Evolutionary conservation across 2,113 vertebrate genomes (phyloP), one percentile per base, ranked within the genome.

Genomic region (Amia ocellicauda): DNA sequence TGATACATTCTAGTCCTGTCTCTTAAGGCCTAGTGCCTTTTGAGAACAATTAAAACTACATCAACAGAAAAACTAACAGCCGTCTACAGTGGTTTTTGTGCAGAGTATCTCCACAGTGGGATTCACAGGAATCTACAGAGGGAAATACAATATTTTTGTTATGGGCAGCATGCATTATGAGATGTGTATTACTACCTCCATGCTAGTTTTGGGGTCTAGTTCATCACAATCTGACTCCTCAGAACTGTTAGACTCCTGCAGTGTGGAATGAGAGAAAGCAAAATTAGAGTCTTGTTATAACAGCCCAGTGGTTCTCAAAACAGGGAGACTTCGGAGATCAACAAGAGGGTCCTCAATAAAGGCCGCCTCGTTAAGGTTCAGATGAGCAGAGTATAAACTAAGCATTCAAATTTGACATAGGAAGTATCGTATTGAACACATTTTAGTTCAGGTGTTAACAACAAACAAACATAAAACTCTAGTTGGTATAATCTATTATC

Each of bases 171-270:
- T 77, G 71, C 64, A 74, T 26, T 36, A 28, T n/a, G 58, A 60
- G 26, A 28, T 23, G 28, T 61, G 47, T 54, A 43, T 59, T 58
- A 71, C 87, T 97, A 99, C 97, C 97, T 99, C 94, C 97, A 99
- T 98, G 79, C 96, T 95, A 74, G 94, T 93, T 87, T 96, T 94
- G 82, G 93, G 94, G 78, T 94, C 96, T 79, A 98, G 86, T 81
- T 99, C 97, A 74, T 98, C 97, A 81, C 94, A 97, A 77, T 99
- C 97, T 27, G 96, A 99, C 80, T 98, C 96, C 79, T 98, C 96
- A 69, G 97, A 99, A 69, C 94, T 95, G 90, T 96, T 92, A 77
- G 90, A 88, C 77, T 96, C 96, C 96, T 99, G 82, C 62, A 71
- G 62, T 73, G 74, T 72, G 73, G 85, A 73, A 56, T 27, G 55